Evolutionary conservation across 2,888 invertebrate species (phyloP), one percentile per base, ranked within the genome.

Genomic region (Drosophila flavopinicola): DNA sequence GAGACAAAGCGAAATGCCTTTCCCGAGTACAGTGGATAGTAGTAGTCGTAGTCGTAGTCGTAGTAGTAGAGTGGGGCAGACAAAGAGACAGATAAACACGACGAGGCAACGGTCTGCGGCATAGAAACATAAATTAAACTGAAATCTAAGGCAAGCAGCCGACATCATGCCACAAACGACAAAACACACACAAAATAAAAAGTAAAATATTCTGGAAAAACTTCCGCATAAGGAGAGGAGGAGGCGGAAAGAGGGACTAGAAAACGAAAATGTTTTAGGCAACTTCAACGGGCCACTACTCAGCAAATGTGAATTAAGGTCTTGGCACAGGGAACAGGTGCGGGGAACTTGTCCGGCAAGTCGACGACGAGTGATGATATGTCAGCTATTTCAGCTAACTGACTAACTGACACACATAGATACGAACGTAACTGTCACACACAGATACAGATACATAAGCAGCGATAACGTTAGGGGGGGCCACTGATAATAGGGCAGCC

Each of bases 51-150:
- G n/a, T n/a, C n/a, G n/a, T n/a, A n/a, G n/a, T n/a, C 15, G 11
- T n/a, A 23, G 17, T 24, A 32, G 48, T 11, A 48, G 29, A 33
- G 6, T 4, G 10, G 27, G 1, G 7, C 6, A 38, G 30, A 47
- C 23, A 57, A 23, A 56, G 45, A 51, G 45, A 65, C 54, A 75
- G 73, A 69, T 60, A 78, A 70, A 65, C 65, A 67, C 37, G 38
- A 20, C 37, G 27, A 27, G 15, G 41, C 35, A 64, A 53, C 53
- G 48, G 48, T 45, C 47, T 49, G 32, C 67, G 70, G 47, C 76
- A 74, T 54, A 71, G 71, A 83, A 79, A 79, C 83, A 79, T 79
- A 79, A 83, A 83, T 83, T 83, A 76, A 66, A 56, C 64, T 64
- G 48, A 68, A 78, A 73, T 76, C 73, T 63, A 69, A 78, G 73